phyloP scores from a whole-genome alignment of 2,888 invertebrate species.

The Gastracanthus pulcherrimus region DNA sequence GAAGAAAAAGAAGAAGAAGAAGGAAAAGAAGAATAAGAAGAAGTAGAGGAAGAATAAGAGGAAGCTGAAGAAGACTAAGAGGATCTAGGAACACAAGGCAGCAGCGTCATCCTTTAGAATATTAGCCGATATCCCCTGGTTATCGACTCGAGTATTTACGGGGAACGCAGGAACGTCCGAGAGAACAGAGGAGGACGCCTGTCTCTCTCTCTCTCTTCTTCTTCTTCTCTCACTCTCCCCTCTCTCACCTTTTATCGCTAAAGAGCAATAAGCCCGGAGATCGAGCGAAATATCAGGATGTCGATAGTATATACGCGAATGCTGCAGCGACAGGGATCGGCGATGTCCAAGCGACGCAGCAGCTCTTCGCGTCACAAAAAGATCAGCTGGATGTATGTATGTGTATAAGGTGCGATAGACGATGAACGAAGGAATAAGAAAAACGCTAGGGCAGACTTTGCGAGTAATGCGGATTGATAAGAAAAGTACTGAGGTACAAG shows the following conservation, averaged over 20 bases:
- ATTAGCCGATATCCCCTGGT: constrained; percentile 68
- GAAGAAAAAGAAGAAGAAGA: background rate
- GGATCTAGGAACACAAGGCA: constrained; percentile 36
- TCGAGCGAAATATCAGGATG: constrained; percentile 1
- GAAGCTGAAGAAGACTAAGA: constrained; percentile 1
- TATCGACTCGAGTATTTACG: constrained; percentile 69
- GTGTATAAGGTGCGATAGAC: background rate
- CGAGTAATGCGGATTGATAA: background rate
- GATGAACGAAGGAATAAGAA: background rate
- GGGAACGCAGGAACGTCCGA: constrained; percentile 56
- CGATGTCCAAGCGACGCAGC: background rate
- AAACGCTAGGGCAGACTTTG: too few relatives aligned
- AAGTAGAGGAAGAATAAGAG: constrained; percentile 38
- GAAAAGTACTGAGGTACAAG: too few relatives aligned
- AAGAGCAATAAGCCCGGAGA: constrained; percentile 35
- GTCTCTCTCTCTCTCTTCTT: too few relatives aligned
- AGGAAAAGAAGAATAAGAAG: constrained; percentile 14
- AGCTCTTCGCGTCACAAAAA: constrained; percentile 2
- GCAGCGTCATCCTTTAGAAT: constrained; percentile 62
- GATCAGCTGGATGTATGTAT: constrained; percentile 1
- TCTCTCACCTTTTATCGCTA: constrained; percentile 52
- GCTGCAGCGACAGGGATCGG: background rate
- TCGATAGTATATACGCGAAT: background rate
- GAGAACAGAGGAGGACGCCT: constrained; percentile 48
- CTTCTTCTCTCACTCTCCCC: too few relatives aligned